Evolutionary conservation across 2,797 vertebrate genomes (phyloP), one percentile per base, ranked within the genome.

Genomic region (Catamblyrhynchus diadema): DNA sequence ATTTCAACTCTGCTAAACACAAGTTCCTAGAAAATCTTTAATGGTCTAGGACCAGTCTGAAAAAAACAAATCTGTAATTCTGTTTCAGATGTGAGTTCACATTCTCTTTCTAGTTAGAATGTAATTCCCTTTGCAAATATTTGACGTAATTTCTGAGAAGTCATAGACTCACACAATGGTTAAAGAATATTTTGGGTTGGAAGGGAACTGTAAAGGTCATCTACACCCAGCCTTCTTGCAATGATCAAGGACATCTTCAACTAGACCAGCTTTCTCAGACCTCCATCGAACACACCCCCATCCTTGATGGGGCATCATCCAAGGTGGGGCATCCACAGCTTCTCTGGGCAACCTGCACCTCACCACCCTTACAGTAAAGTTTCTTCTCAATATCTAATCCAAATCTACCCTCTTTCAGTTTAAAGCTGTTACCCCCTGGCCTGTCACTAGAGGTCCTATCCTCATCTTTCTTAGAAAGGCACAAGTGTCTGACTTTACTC

Each of bases 271-370:
- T 62, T 53, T 48, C 41, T 57, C 48, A 72, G 19, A 44, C 8
- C 16, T 6, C 4, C 2, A 3, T 84, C 2, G 6, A 42, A 0
- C 7, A 33, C 9, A 41, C 8, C 14, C 23, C 25, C 15, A 35
- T 53, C 7, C 7, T 14, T 51, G 14, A 77, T 35, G 33, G 33
- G 33, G 33, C 56, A 35, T 37, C 35, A 35, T 35, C 44, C 32
- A 25, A 19, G 9, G 6, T 19, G 44, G 2, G 28, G 8, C 16
- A 53, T 48, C 28, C 4, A 14, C 10, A 27, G n/a, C 32, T 50
- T 50, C 12, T 59, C 70, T 67, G 39, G 2, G 44, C 5, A 62
- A 25, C 16, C 8, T 28, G 14, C 2, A 2, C 7, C 19, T 81
- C 32, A 48, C 14, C 16, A 77, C 5, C 4, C 44, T 41, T 41